Base-by-base conservation (phyloP, 2,797 vertebrate species). In the Dipus sagitta region DNA sequence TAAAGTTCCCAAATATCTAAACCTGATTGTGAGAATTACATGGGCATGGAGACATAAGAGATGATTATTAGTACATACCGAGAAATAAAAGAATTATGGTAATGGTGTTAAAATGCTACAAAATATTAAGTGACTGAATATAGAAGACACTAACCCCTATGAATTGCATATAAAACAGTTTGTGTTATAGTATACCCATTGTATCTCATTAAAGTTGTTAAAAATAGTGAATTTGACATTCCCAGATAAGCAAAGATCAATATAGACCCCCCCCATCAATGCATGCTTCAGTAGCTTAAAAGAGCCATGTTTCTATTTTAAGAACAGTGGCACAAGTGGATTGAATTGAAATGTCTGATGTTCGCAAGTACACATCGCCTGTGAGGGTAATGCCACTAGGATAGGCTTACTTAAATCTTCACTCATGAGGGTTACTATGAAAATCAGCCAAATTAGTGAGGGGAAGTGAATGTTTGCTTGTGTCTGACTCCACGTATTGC, bases 331-430 rank as follows among this genome's bases (percentile, higher is more conserved):
- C 30, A 83, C 90, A 92, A 58, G 13, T 38, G 81, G 32, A 68
- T 71, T 52, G n/a, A 92, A 90, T 70, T 30, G 83, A 89, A 91
- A 79, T 68, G 21, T 80, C 79, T 94, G 17, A 67, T 84, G 77
- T 93, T 90, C 34, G 58, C 18, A n/a, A 76, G 24, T 26, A 74
- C 0, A 12, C 30, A 71, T 3, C 67, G 14, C 11, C 23, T 18
- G 24, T n/a, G 60, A 86, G 18, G 42, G 11, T 23, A 28, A 28
- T 12, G 26, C 5, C 14, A 24, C 64, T 28, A 93, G n/a, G 17
- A 58, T 0, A 68, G 38, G 4, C 80, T 62, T 94, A 34, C 92
- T 88, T 34, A 67, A 78, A 47, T 60, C 30, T n/a, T 88, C 26
- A 47, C 34, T 8, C 23, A 26, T 30, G 60, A 75, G 7, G 15